Conservation (phyloP, 1,140 invertebrate genomes). For the Heterodera schachtii region DNA sequence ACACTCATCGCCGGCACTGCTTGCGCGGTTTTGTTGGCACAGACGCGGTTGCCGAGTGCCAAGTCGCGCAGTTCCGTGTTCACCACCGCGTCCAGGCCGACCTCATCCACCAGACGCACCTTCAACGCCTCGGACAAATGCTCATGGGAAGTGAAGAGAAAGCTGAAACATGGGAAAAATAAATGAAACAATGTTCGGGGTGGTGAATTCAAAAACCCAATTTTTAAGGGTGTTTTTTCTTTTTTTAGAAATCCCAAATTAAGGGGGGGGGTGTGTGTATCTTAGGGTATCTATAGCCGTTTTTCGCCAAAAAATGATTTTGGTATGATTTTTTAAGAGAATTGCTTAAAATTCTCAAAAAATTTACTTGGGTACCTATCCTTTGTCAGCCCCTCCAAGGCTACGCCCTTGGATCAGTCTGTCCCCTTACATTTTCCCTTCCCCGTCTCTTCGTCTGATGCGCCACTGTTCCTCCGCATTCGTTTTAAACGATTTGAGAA, state of each 20-base stretch:
- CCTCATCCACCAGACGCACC: conserved; percentile 36
- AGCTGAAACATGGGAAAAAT: conserved; percentile 38
- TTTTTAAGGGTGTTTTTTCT: no score
- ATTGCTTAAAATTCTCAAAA: no score
- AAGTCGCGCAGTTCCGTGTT: conserved; percentile 54
- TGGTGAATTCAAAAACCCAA: no score
- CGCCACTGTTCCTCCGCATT: neutral
- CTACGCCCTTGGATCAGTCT: neutral
- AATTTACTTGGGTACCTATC: no score
- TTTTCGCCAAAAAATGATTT: no score
- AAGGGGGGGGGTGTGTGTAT: no score
- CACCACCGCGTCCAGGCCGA: conserved; percentile 41
- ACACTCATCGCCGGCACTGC: conserved; percentile 8
- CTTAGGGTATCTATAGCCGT: no score
- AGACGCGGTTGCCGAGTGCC: conserved; percentile 45
- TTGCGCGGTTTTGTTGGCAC: conserved; percentile 7
- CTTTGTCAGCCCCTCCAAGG: no score
- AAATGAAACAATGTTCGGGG: neutral
- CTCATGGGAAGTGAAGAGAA: conserved; percentile 47
- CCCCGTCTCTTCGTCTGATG: conserved; percentile 2
- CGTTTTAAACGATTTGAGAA: conserved; percentile 7
- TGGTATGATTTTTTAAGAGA: no score
- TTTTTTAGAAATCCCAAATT: no score
- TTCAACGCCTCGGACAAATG: conserved; percentile 47
- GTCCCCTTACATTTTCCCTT: conserved; percentile 1